Percentiles rank a stretch among this genome's conserved stretches.
These are phyloP conservation scores for Leptatherina wallacei DNA, from an alignment of 2,797 vertebrate genomes.

Conservation along the genomic window DNA sequence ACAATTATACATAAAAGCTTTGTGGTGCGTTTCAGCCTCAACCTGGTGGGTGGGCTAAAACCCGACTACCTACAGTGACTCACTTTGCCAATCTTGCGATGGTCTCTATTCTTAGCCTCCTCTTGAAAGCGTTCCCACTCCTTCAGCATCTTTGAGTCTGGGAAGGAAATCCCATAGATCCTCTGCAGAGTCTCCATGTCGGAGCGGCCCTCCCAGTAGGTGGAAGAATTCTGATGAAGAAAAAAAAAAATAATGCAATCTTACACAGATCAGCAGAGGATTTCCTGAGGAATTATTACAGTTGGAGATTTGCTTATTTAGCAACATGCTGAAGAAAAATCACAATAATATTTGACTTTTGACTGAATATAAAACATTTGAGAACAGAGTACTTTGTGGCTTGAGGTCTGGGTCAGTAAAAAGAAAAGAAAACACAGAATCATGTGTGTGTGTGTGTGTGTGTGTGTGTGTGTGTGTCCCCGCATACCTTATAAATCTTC, in stretches of 20 bases:
- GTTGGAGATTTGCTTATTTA: background rate
- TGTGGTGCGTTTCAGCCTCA: background rate
- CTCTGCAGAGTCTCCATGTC: constrained; percentile 95
- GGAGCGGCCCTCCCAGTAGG: constrained; percentile 93
- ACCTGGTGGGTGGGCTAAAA: constrained; percentile 15
- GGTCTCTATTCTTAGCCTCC: constrained; percentile 91
- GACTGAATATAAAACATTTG: background rate
- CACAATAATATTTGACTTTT: background rate
- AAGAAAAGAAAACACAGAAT: background rate
- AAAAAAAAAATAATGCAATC: background rate
- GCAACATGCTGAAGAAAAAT: background rate
- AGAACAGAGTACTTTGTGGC: background rate
- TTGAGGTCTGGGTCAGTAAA: background rate
- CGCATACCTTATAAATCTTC: constrained; percentile 92
- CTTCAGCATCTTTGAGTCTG: constrained; percentile 92
- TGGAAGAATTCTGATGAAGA: constrained; percentile 89
- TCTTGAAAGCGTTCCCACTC: constrained; percentile 94
- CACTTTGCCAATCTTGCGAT: constrained; percentile 96
- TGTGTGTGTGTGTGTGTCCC: background rate
- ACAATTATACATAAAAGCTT: constrained; percentile 22
- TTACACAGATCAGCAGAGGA: background rate
- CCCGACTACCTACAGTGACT: constrained; percentile 25
- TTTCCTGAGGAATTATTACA: background rate
- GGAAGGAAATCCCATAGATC: constrained; percentile 95
- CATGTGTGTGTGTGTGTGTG: too few species aligned